Base-by-base conservation (phyloP, 2,888 invertebrate species). In the Scaeva pyrastri region DNA sequence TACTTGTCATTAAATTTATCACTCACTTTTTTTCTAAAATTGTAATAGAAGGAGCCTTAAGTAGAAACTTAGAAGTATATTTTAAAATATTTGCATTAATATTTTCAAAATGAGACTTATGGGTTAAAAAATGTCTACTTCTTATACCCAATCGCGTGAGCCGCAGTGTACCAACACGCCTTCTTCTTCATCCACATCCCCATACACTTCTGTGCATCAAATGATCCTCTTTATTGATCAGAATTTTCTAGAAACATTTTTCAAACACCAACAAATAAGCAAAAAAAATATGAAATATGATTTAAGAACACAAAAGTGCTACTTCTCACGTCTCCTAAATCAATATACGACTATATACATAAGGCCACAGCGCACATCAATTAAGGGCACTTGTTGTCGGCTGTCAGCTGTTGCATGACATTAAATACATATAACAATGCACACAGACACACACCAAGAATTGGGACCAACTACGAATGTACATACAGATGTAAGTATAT, bases 301-400 rank as follows among this genome's bases (percentile, higher is more conserved):
- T 48, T 66, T 66, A 36, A 50, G 48, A 23, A 19, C 39, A 62
- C 48, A 68, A n/a, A 74, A 60, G 43, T 83, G 78, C 78, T 43
- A 52, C 36, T 52, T 62, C 52, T 55, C 41, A 76, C 31, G 70
- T 62, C 55, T 55, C 19, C n/a, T 55, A 74, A 60, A 55, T 83
- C 62, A 68, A 41, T 48, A 16, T 6, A 19, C 26, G 11, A n/a
- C n/a, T n/a, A n/a, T n/a, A n/a, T n/a, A n/a, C n/a, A n/a, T n/a
- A 5, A 8, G 1, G n/a, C 8, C 5, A 19, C 19, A 45, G 21
- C 50, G 14, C 55, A 45, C 31, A 66, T 66, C 66, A 66, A 66
- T 66, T 66, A n/a, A 64, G 41, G 19, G 60, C 70, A 74, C 62
- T 71, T 71, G 62, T 73, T 52, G 39, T 12, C 14, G 14, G 11